phyloP scores from a whole-genome alignment of 2,113 vertebrate genomes.

The Myodes glareolus region DNA sequence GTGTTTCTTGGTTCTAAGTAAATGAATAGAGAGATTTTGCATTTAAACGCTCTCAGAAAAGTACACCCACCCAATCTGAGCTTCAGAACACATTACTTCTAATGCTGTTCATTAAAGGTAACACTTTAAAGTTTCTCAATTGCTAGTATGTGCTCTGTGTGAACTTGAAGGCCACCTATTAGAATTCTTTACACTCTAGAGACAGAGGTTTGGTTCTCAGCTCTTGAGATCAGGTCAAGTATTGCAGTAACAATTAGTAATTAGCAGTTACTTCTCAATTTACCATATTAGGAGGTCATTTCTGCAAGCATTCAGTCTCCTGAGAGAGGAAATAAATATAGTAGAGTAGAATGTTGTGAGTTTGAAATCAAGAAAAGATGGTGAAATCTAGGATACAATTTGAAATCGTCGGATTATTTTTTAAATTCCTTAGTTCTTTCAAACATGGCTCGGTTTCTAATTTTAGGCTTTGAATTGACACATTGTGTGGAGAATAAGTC shows the following conservation, averaged over 20 bases:
- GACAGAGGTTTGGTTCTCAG: slow-evolving; percentile 84
- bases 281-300: slow-evolving; percentile 80
- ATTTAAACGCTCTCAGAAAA: slow-evolving; percentile 81
- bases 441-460: not conserved
- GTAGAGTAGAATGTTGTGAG: slow-evolving; percentile 46
- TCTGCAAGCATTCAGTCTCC: slow-evolving; percentile 76
- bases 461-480: not conserved
- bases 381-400: not conserved
- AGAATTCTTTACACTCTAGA: slow-evolving; percentile 84
- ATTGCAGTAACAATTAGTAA: slow-evolving; percentile 86
- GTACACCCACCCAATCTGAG: slow-evolving; percentile 75
- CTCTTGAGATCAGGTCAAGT: slow-evolving; percentile 83
- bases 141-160: slow-evolving; percentile 77
- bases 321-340: slow-evolving; percentile 48
- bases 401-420: not conserved
- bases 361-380: slow-evolving; percentile 64
- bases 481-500: not conserved
- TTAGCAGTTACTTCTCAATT: slow-evolving; percentile 84
- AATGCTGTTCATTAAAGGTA: slow-evolving; percentile 79
- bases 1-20: slow-evolving; percentile 81
- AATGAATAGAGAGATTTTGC: slow-evolving; percentile 80
- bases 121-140: slow-evolving; percentile 83
- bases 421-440: slow-evolving; percentile 27
- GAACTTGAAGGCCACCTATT: slow-evolving; percentile 76
- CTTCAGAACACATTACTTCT: slow-evolving; percentile 80